Base-by-base conservation (phyloP, 2,888 invertebrate species). In the Dyspetes luteomarginatus region DNA sequence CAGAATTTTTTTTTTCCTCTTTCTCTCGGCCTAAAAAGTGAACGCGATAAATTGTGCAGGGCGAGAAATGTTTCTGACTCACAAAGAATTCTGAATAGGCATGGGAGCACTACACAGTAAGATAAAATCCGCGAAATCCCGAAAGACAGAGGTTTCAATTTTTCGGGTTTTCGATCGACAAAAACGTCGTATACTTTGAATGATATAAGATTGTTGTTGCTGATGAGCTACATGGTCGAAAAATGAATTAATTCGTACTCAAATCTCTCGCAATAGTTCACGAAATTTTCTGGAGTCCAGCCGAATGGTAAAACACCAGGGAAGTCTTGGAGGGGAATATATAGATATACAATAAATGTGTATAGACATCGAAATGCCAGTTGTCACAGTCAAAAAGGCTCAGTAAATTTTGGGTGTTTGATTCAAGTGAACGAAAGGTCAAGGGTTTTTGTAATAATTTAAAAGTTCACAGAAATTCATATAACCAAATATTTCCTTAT, bases 161-260 rank as follows among this genome's bases (percentile, higher is more conserved):
- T 64, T 65, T 58, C n/a, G 19, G 17, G 48, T 62, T 45, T n/a
- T n/a, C 48, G 19, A 64, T 73, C 45, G 17, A 36, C 15, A 45
- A 48, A 75, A 75, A 78, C 41, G 64, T 28, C n/a, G 41, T 62
- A 80, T 75, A 80, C 67, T 77, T 74, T 82, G 71, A 80, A 75
- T 78, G 82, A 82, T 74, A n/a, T n/a, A 71, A 80, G 80, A 82
- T 82, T 56, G 56, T 67, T 50, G 50, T 78, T 65, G 43, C 58
- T 67, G 77, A 82, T 79, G 77, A n/a, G 78, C 36, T 50, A 22
- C 48, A 36, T 36, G n/a, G 58, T 52, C 55, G 43, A 58, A 36
- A 30, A 15, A 5, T 48, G 24, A 71, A 55, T 36, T 60, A 43
- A 41, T 56, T 62, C 15, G 69, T 69, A 48, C 43, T 62, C 64